Evolutionary conservation across 2,797 vertebrate genomes (phyloP).

Genomic region (Sebastolobus alascanus): DNA sequence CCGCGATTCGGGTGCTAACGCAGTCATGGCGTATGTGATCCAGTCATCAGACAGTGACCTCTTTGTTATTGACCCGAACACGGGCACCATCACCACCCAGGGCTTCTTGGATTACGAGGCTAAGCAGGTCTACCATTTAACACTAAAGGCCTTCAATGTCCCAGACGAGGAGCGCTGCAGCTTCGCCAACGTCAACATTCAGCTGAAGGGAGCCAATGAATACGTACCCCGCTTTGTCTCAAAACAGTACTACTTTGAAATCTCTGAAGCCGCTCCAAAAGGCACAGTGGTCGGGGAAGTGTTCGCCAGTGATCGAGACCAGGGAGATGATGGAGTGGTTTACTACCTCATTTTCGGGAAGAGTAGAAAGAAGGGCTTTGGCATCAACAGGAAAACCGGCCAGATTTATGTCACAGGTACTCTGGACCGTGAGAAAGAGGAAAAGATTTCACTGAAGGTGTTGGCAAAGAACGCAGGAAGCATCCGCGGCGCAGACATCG

Average conservation of each 20-base stretch:
- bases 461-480: constrained; percentile 96
- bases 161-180: constrained; percentile 97
- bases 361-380: constrained; percentile 95
- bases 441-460: constrained; percentile 93
- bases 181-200: constrained; percentile 94
- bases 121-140: constrained; percentile 96
- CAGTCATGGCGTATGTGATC: constrained; percentile 93
- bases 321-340: constrained; percentile 94
- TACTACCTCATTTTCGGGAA: constrained; percentile 96
- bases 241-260: constrained; percentile 97
- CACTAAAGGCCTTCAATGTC: constrained; percentile 96
- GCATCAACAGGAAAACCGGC: constrained; percentile 91
- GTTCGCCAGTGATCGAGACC: constrained; percentile 97
- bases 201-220: constrained; percentile 95
- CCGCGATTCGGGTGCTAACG: constrained; percentile 91
- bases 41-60: constrained; percentile 98
- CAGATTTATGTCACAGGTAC: constrained; percentile 94
- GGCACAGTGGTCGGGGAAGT: constrained; percentile 95
- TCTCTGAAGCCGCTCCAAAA: constrained; percentile 94
- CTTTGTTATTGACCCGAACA: constrained; percentile 97
- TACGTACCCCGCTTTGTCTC: constrained; percentile 98
- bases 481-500: constrained; percentile 95
- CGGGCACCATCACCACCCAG: constrained; percentile 96
- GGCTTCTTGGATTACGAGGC: constrained; percentile 98
- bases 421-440: constrained; percentile 96